Conservation (phyloP, 2,797 vertebrate species). For the Choloepus didactylus region DNA sequence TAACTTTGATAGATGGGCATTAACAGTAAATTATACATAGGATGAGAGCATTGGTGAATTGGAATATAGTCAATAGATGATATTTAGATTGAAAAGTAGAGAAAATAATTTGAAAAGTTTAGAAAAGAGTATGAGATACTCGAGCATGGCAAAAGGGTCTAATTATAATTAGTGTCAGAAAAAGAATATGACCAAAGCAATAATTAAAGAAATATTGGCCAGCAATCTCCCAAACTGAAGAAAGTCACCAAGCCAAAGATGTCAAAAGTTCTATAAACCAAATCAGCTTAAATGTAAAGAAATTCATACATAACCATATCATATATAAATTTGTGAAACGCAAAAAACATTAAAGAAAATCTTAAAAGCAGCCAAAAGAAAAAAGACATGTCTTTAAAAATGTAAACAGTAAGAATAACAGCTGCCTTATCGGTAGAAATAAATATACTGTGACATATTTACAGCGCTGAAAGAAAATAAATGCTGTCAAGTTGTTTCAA, state of each 20-base stretch:
- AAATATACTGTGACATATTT: background rate
- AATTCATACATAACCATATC: background rate
- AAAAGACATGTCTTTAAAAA: constrained; percentile 13
- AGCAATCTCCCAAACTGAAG: background rate
- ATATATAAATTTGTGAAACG: background rate
- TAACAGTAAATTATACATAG: constrained; percentile 16
- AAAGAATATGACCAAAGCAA: background rate
- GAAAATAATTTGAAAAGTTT: constrained; percentile 19
- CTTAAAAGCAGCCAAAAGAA: background rate
- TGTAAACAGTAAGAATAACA: background rate
- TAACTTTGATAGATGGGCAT: background rate
- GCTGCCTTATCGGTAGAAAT: constrained; percentile 31
- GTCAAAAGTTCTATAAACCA: background rate
- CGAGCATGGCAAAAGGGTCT: background rate
- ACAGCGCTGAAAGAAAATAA: constrained; percentile 35
- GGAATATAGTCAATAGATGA: background rate
- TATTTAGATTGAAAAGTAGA: background rate
- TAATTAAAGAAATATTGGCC: background rate
- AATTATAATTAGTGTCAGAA: background rate
- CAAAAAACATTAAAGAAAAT: background rate
- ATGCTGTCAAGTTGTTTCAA: background rate
- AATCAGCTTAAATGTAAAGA: background rate
- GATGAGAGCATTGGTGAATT: background rate
- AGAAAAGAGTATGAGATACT: background rate
- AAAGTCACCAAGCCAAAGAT: background rate